A percentile compares a stretch with the other conserved stretches of the same genome.
phyloP scores from a whole-genome alignment of 2,113 vertebrate species.

The Anseranas semipalmata region DNA sequence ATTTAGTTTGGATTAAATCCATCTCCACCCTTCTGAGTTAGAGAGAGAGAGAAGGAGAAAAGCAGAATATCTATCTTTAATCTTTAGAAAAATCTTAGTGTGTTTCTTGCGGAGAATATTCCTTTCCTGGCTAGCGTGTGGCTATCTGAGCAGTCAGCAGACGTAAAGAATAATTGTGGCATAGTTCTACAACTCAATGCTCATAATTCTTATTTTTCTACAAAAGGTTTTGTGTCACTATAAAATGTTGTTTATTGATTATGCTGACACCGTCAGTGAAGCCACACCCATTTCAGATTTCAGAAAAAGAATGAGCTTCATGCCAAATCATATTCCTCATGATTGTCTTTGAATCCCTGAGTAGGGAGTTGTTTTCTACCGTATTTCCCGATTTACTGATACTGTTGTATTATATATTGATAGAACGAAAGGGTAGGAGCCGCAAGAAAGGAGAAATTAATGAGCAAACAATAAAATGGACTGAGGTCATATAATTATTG shows the following conservation, averaged over 20 bases:
- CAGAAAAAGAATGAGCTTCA: not conserved
- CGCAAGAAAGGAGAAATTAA: not conserved
- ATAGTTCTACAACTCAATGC: not conserved
- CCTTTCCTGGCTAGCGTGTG: not conserved
- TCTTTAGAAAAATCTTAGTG: not conserved
- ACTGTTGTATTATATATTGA: not conserved
- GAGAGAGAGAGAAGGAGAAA: not conserved
- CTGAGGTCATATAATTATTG: not conserved
- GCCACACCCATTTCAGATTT: not conserved
- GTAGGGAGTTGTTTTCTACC: fast-evolving
- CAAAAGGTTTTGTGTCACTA: not conserved
- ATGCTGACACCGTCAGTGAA: not conserved
- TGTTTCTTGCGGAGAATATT: not conserved
- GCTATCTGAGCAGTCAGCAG: not conserved
- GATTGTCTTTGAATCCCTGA: not conserved
- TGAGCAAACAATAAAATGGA: not conserved
- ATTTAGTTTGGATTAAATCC: not conserved
- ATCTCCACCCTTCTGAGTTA: not conserved
- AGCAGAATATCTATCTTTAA: not conserved
- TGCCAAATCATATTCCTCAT: not conserved
- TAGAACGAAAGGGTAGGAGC: not conserved
- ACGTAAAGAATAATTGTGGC: not conserved
- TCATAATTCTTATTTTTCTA: not conserved
- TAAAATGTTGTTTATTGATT: not conserved
- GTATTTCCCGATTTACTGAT: not conserved